Base-by-base conservation (phyloP, 1,140 invertebrate species). In the Calliphora vicina region DNA sequence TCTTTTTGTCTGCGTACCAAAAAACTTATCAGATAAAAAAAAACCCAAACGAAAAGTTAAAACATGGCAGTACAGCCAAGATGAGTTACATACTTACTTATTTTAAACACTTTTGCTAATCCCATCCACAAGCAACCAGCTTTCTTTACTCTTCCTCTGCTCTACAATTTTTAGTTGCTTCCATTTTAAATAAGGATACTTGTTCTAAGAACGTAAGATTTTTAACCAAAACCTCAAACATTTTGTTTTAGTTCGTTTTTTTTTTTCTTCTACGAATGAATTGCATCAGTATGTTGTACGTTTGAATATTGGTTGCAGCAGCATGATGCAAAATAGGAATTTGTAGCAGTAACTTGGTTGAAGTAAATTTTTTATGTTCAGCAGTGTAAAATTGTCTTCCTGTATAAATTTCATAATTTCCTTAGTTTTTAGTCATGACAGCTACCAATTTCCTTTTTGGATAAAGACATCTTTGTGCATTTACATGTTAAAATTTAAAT, bases 371-470 rank as follows among this genome's bases (percentile, higher is more conserved):
- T 43, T 20, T 3, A 43, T 43, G 74, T 20, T 78, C 74, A 43
- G 45, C 9, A 20, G 45, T 13, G 25, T 12, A 81, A 81, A 81
- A 81, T 81, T 81, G 45, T 81, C 80, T 81, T 81, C 80, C 80
- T 81, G 80, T 81, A 81, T 81, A 42, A 81, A 81, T 81, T 81
- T 81, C 80, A 81, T 81, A 81, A 81, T 81, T 81, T 81, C 80
- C 80, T 81, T 71, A 57, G 80, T 81, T 71, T 35, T 81, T 71
- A 81, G 80, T 81, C 45, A 81, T 81, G 80, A 81, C 45, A 57
- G 80, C 45, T 43, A 61, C 80, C 80, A 81, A 81, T 81, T 81
- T 81, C 80, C 80, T 81, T 57, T 78, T 78, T 42, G 74, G 74
- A 35, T 78, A 25, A 43, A 13, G 43, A 78, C n/a, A 67, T 67